Percentiles rank a stretch among this genome's conserved stretches.
Conservation (phyloP, 1,140 invertebrate genomes). For the Dinothrombium tinctorium region DNA sequence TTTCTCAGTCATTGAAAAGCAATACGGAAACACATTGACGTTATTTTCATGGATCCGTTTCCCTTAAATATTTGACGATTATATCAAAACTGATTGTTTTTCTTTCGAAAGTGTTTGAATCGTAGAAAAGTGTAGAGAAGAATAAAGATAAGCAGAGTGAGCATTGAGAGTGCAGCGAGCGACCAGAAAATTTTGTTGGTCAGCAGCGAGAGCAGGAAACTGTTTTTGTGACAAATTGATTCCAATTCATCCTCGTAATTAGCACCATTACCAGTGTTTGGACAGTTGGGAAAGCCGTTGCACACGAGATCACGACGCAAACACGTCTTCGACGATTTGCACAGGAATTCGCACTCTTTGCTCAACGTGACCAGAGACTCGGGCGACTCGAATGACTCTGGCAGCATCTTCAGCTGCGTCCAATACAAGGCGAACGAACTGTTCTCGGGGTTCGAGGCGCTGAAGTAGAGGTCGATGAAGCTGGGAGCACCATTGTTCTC, state of each 20-base stretch:
- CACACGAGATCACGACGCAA: conserved; percentile 54
- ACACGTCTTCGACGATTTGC: conserved; percentile 50
- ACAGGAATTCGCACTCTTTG: conserved; percentile 43
- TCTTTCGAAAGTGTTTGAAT: no score
- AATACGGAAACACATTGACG: no score
- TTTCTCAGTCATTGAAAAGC: no score
- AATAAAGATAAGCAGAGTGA: neutral
- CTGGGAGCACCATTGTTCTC: neutral
- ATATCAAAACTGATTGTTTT: no score
- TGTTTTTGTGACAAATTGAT: neutral
- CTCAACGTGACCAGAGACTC: conserved; percentile 14
- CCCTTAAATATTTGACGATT: no score
- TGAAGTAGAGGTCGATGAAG: conserved; percentile 3
- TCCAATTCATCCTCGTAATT: neutral
- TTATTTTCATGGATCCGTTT: no score
- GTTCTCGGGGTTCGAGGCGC: conserved; percentile 10
- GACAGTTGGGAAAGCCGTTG: conserved; percentile 64
- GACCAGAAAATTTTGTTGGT: neutral
- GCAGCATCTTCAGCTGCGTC: conserved; percentile 15
- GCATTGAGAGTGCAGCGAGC: neutral
- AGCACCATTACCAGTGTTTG: conserved; percentile 18
- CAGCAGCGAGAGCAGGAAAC: neutral
- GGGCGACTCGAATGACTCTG: conserved; percentile 10
- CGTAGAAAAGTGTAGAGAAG: no score
- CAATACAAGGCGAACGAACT: conserved; percentile 14